phyloP scores from a whole-genome alignment of 1,140 invertebrate genomes.

The Eubasilissa regina region DNA sequence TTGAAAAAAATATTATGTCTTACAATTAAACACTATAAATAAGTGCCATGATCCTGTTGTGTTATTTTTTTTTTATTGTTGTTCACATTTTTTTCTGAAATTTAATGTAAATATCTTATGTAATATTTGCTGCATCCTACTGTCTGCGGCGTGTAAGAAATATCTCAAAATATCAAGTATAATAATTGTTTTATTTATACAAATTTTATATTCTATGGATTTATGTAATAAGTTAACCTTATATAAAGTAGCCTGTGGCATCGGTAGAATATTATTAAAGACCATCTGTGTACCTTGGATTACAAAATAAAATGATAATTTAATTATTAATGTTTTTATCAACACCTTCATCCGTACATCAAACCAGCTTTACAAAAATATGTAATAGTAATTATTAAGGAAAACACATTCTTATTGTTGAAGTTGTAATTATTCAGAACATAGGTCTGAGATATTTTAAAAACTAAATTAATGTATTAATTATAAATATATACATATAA shows the following conservation, averaged over 20 bases:
- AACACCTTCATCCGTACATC: neutral
- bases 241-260: slow-evolving; percentile 8
- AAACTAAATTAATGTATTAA: too few species aligned
- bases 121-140: neutral
- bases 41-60: slow-evolving; percentile 28
- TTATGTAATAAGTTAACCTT: slow-evolving; percentile 12
- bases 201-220: slow-evolving; percentile 22
- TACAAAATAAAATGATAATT: slow-evolving; percentile 36
- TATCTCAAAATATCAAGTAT: slow-evolving; percentile 8
- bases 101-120: slow-evolving; percentile 17
- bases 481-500: too few species aligned
- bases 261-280: slow-evolving; percentile 27
- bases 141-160: slow-evolving; percentile 4
- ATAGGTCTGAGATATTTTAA: too few species aligned
- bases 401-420: too few species aligned
- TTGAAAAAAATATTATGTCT: too few species aligned
- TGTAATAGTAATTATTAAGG: too few species aligned
- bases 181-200: slow-evolving; percentile 25
- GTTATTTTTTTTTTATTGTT: slow-evolving; percentile 25
- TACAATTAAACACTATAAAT: neutral
- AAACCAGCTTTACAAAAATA: too few species aligned
- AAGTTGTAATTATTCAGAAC: too few species aligned
- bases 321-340: neutral
- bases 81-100: slow-evolving; percentile 13
- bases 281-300: slow-evolving; percentile 26